Percentiles rank a stretch among this genome's conserved stretches.
phyloP scores from a whole-genome alignment of 2,797 vertebrate species.

The Enteromius treurensis region DNA sequence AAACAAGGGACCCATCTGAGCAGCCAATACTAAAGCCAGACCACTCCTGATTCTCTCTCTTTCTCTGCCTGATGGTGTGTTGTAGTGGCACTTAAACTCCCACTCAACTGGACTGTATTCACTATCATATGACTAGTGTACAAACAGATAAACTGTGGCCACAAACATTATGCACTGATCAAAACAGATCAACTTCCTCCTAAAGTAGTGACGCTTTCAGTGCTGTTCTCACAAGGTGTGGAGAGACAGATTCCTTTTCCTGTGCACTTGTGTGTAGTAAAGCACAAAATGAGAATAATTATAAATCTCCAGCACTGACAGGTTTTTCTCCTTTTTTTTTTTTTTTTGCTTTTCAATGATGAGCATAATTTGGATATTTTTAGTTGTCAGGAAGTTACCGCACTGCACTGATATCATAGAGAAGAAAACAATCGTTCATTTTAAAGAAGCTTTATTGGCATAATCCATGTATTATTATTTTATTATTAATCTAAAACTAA shows the following conservation, averaged over 20 bases:
- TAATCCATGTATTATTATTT: too few relatives aligned
- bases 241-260: neutral
- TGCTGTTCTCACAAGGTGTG: neutral
- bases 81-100: conserved; percentile 41
- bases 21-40: conserved; percentile 18
- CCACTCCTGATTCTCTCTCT: conserved; percentile 1
- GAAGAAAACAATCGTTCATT: neutral
- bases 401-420: neutral
- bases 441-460: neutral
- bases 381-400: neutral
- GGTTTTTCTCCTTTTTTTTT: too few relatives aligned
- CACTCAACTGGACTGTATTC: conserved; percentile 43
- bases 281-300: neutral
- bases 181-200: conserved; percentile 28
- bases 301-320: neutral
- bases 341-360: neutral
- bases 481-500: neutral
- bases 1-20: neutral
- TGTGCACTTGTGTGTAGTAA: neutral
- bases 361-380: neutral
- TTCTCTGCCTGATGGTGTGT: conserved; percentile 9
- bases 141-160: conserved; percentile 49
- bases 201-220: neutral
- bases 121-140: conserved; percentile 52
- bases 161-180: conserved; percentile 37